A percentile compares a stretch with the other conserved stretches of the same genome.
phyloP scores from a whole-genome alignment of 1,140 invertebrate genomes.

The Ostrea edulis region DNA sequence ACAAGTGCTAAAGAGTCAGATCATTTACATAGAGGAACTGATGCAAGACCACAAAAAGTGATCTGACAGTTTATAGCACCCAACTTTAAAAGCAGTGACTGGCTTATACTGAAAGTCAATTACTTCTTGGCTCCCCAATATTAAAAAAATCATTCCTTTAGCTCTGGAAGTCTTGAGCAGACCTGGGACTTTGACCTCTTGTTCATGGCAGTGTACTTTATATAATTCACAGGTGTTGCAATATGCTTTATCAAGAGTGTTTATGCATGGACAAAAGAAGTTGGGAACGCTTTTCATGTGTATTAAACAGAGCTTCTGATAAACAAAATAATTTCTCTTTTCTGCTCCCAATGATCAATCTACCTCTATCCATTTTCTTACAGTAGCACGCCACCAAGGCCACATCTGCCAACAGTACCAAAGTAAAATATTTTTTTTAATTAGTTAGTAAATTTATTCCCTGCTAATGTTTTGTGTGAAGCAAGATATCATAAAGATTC shows the following conservation, averaged over 20 bases:
- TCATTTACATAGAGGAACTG: neutral
- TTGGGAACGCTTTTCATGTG: neutral
- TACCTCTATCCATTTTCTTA: too few relatives aligned
- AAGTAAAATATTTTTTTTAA: too few relatives aligned
- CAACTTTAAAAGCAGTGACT: neutral
- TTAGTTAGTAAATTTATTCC: too few relatives aligned
- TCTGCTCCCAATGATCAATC: neutral
- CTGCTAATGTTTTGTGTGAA: too few relatives aligned
- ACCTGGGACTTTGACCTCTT: neutral
- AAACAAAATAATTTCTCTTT: neutral
- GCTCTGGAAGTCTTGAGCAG: neutral
- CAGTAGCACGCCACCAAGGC: too few relatives aligned
- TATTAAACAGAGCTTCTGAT: neutral
- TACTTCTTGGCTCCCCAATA: neutral
- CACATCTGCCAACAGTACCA: too few relatives aligned
- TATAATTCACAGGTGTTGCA: slow-evolving; percentile 26
- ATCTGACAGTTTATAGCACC: neutral
- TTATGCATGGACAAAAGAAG: neutral
- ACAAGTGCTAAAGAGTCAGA: neutral
- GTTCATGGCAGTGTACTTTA: slow-evolving; percentile 4
- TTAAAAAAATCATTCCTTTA: neutral
- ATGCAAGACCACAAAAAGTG: neutral
- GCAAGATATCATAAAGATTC: too few relatives aligned
- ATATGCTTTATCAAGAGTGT: slow-evolving; percentile 15
- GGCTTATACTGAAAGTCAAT: neutral